Percentiles rank a stretch among this genome's conserved stretches.
Evolutionary conservation across 2,113 vertebrate genomes (phyloP).

Genomic region (Pelusios castaneus): DNA sequence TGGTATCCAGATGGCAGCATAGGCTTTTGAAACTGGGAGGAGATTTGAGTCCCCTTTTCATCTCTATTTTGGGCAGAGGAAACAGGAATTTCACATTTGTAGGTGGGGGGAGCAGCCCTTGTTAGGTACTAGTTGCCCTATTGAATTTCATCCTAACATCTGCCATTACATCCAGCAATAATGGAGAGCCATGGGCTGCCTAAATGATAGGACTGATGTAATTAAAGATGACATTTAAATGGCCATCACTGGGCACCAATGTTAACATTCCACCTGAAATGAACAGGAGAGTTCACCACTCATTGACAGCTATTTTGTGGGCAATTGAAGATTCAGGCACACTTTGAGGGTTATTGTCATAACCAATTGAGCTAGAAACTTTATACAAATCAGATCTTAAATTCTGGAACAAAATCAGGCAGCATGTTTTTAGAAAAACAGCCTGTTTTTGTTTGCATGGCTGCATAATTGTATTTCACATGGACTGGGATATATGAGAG

Average conservation of each 20-base stretch:
- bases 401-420: neutral
- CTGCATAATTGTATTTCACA: neutral
- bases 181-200: neutral
- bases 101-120: neutral
- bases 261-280: neutral
- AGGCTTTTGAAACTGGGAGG: neutral
- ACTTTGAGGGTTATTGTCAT: neutral
- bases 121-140: neutral
- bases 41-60: neutral
- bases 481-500: fast-evolving
- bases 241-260: neutral
- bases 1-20: neutral
- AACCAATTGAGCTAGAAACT: neutral
- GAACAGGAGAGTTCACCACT: neutral
- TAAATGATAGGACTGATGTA: neutral
- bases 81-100: neutral
- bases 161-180: neutral
- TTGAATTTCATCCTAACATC: no score
- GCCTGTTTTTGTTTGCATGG: neutral
- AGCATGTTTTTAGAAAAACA: no score
- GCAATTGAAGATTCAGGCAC: neutral
- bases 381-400: neutral
- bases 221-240: neutral
- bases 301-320: neutral
- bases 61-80: neutral